A percentile compares a stretch with the other conserved stretches of the same genome.
Evolutionary conservation across 2,797 vertebrate species (phyloP).

Genomic region (Psittacula echo): DNA sequence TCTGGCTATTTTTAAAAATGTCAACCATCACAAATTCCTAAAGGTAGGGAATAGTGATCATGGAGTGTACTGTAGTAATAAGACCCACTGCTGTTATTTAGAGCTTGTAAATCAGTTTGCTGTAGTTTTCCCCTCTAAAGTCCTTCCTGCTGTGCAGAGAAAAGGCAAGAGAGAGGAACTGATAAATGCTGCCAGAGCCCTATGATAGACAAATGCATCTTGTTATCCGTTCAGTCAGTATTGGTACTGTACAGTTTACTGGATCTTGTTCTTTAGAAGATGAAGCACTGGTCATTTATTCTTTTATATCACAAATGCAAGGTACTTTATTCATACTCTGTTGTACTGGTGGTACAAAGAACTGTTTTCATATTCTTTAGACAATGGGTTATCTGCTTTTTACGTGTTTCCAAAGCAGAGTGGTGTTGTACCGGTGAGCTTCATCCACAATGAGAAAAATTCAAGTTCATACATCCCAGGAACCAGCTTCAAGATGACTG

Average conservation of each 20-base stretch:
- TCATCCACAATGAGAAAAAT: background rate
- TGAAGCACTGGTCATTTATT: background rate
- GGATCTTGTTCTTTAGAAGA: conserved; percentile 14
- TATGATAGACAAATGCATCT: background rate
- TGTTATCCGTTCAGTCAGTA: background rate
- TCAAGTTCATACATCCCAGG: background rate
- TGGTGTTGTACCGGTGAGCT: background rate
- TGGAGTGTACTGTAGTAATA: background rate
- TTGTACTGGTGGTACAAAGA: conserved; percentile 2
- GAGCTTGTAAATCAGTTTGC: conserved; percentile 21
- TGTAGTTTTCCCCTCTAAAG: background rate
- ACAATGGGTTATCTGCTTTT: background rate
- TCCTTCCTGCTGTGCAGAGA: conserved; percentile 1
- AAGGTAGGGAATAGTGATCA: background rate
- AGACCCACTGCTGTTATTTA: background rate
- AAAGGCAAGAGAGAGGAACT: conserved; percentile 3
- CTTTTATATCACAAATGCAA: conserved; percentile 2
- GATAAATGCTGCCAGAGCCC: background rate
- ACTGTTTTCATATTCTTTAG: background rate
- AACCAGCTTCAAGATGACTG: background rate
- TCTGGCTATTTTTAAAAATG: background rate
- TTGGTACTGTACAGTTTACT: background rate
- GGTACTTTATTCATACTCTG: background rate
- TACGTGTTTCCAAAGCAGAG: background rate
- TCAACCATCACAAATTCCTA: background rate